These are phyloP conservation scores for Phalacrocorax carbo DNA, from an alignment of 2,113 vertebrate species.

Conservation along the genomic window DNA sequence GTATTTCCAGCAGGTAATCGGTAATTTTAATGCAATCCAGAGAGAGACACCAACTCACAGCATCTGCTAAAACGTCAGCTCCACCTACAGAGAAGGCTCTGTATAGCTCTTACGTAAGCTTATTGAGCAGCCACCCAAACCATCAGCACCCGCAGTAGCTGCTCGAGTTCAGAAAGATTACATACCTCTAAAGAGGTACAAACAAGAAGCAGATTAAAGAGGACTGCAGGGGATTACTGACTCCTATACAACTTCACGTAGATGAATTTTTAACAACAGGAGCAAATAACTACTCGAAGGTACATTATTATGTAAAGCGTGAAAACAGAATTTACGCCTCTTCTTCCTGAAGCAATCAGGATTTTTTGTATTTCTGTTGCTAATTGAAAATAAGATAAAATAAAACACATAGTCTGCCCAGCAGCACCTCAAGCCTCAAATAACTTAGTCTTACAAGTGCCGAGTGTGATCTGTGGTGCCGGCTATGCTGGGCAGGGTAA, in stretches of 20 bases:
- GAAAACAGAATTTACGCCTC: not conserved
- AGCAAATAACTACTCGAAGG: not conserved
- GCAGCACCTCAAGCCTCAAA: not conserved
- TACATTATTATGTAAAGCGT: not conserved
- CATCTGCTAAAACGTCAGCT: not conserved
- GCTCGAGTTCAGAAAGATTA: not conserved
- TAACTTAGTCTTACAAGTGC: not conserved
- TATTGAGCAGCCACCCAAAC: not conserved
- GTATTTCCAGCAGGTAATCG: not conserved
- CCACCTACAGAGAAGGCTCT: constrained; percentile 20
- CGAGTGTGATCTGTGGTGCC: not conserved
- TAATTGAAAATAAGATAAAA: not conserved
- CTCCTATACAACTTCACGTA: not conserved
- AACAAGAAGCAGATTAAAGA: not conserved
- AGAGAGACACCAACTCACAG: not conserved
- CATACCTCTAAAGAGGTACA: not conserved
- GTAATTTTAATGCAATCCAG: not conserved
- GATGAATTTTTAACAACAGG: not conserved
- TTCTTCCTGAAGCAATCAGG: not conserved
- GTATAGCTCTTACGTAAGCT: not conserved
- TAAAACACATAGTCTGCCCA: not conserved
- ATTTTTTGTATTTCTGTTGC: not conserved
- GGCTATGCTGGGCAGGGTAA: not conserved
- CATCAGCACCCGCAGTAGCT: not conserved
- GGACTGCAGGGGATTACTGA: not conserved